phyloP scores from a whole-genome alignment of 53 echinoderm and acorn worm genomes.

The Holothuria leucospilota region DNA sequence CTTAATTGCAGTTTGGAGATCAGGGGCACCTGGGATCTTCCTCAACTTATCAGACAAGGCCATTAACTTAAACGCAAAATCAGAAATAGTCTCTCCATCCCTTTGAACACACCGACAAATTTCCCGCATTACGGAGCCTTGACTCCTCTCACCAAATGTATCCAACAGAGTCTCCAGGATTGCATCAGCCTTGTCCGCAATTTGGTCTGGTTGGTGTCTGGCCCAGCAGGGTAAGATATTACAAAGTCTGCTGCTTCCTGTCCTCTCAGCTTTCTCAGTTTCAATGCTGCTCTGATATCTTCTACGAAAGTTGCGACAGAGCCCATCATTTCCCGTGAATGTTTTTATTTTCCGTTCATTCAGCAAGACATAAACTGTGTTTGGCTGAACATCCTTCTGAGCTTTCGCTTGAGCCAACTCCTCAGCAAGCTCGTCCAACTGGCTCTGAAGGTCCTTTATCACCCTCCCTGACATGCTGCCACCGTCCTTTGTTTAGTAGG shows the following conservation, averaged over 20 bases:
- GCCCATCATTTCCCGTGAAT: constrained; percentile 17
- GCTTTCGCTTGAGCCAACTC: neutral
- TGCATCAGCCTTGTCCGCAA: neutral
- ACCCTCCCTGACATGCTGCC: neutral
- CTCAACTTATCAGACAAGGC: constrained; percentile 5
- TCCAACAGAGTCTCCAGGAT: neutral
- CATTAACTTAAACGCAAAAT: neutral
- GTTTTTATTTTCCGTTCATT: neutral
- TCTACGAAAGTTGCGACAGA: constrained; percentile 8
- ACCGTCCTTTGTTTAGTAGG: neutral
- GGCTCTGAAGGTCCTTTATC: neutral
- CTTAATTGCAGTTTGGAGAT: neutral
- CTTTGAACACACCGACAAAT: neutral
- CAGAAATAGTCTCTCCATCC: neutral
- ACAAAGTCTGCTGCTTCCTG: neutral
- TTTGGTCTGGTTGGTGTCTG: neutral
- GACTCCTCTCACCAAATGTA: neutral
- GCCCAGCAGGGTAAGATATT: neutral
- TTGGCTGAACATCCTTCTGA: neutral
- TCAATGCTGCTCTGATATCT: neutral
- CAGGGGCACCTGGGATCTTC: neutral
- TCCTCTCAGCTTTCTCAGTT: neutral
- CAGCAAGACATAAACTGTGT: constrained; percentile 31
- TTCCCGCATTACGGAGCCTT: neutral
- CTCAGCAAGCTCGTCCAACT: neutral